Conservation (phyloP, 2,888 invertebrate species). For the Coenonympha arcania region DNA sequence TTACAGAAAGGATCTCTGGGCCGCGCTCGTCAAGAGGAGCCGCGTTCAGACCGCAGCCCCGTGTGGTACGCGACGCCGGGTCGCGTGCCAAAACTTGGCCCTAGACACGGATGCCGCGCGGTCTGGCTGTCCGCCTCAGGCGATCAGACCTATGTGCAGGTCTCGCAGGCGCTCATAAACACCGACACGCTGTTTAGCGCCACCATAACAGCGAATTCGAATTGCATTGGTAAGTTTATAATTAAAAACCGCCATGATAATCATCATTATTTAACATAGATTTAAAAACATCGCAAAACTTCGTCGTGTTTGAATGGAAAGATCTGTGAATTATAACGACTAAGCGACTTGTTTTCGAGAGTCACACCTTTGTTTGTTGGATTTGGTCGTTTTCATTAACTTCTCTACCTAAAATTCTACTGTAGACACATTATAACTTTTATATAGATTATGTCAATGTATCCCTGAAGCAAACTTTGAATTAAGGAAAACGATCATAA, state of each 20-base stretch:
- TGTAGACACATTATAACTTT: no score
- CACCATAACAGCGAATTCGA: conserved; percentile 90
- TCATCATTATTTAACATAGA: no score
- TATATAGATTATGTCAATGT: no score
- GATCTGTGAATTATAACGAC: no score
- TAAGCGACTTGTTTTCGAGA: no score
- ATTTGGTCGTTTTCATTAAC: no score
- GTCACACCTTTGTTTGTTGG: no score
- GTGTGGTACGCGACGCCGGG: conserved; percentile 84
- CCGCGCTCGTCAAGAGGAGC: conserved; percentile 61
- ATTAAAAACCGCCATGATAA: neutral
- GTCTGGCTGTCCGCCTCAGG: conserved; percentile 97
- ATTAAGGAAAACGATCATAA: no score
- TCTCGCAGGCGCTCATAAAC: conserved; percentile 94
- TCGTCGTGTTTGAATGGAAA: no score
- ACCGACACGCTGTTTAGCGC: conserved; percentile 89
- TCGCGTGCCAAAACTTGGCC: conserved; percentile 85
- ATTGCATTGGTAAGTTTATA: conserved; percentile 81
- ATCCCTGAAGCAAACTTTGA: no score
- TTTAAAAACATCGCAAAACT: no score
- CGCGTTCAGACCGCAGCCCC: conserved; percentile 64
- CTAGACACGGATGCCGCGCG: conserved; percentile 88
- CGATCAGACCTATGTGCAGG: conserved; percentile 94
- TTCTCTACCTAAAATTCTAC: no score
- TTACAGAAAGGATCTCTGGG: conserved; percentile 75